A percentile compares a stretch with the other conserved stretches of the same genome.
Evolutionary conservation across 2,797 vertebrate species (phyloP).

Genomic region (Eremophila alpestris): DNA sequence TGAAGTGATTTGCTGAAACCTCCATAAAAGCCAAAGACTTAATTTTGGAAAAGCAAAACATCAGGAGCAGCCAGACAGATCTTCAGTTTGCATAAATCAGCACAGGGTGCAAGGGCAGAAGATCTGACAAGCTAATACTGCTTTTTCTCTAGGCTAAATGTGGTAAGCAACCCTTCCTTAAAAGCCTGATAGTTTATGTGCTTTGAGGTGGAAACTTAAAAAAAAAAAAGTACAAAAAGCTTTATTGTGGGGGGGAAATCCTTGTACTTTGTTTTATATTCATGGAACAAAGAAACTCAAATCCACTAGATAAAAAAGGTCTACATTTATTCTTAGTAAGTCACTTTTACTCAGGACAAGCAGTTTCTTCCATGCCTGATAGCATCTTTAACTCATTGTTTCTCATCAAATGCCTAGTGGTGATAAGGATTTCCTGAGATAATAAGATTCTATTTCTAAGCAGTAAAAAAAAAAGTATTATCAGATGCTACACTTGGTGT

Average conservation of each 20-base stretch:
- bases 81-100: constrained; percentile 13
- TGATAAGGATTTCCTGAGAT: constrained; percentile 66
- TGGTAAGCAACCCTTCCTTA: constrained; percentile 4
- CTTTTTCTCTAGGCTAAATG: constrained; percentile 25
- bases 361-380: constrained; percentile 11
- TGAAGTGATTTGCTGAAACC: neutral
- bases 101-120: neutral
- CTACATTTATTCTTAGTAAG: constrained; percentile 26
- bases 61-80: neutral
- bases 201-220: constrained; percentile 38
- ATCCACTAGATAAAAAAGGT: neutral
- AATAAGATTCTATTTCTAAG: constrained; percentile 32
- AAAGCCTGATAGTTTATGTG: constrained; percentile 37
- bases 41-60: neutral
- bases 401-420: constrained; percentile 40
- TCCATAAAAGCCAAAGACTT: neutral
- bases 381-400: constrained; percentile 66
- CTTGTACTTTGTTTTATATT: constrained; percentile 7
- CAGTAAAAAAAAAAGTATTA: constrained; percentile 48
- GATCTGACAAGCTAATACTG: neutral
- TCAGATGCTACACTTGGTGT: constrained; percentile 48
- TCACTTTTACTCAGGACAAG: constrained; percentile 40
- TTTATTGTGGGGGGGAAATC: neutral
- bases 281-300: constrained; percentile 31
- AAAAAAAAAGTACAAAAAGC: neutral